phyloP scores from a whole-genome alignment of 2,888 invertebrate species.

The Megastigmus dorsalis region DNA sequence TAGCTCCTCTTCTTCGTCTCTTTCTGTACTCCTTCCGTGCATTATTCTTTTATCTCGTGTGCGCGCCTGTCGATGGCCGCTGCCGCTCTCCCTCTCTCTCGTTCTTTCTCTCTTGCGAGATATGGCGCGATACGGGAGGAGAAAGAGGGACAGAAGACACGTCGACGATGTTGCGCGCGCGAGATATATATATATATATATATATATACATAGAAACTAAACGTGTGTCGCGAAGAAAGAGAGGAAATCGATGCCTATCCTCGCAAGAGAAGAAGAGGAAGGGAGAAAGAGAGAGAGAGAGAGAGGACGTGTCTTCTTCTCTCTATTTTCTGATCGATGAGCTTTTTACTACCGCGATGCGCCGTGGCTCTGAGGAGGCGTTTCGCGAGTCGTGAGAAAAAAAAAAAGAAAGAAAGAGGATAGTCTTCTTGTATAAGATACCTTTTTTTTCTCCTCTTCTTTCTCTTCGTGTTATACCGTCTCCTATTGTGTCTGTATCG shows the following conservation, averaged over 20 bases:
- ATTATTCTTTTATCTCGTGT: background rate
- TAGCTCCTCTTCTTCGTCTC: slow-evolving; percentile 28
- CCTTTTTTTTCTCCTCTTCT: too few relatives aligned
- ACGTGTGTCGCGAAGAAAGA: slow-evolving; percentile 1
- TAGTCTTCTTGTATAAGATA: too few relatives aligned
- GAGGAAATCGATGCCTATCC: slow-evolving; percentile 55
- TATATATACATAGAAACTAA: too few relatives aligned
- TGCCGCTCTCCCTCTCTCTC: background rate
- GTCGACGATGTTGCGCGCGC: slow-evolving; percentile 24
- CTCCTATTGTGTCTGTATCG: background rate
- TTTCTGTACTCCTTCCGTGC: background rate
- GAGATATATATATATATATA: too few relatives aligned
- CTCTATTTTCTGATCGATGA: slow-evolving; percentile 38
- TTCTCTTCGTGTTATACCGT: too few relatives aligned
- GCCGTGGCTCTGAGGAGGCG: background rate
- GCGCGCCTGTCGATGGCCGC: too few relatives aligned
- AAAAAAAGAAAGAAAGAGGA: too few relatives aligned
- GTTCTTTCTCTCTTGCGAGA: background rate
- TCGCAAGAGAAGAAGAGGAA: slow-evolving; percentile 9
- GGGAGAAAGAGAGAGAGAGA: background rate
- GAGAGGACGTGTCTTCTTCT: slow-evolving; percentile 34
- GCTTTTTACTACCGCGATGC: slow-evolving; percentile 13
- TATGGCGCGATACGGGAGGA: slow-evolving; percentile 3
- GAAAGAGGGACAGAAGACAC: background rate
- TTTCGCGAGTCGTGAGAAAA: slow-evolving; percentile 35